A percentile compares a stretch with the other conserved stretches of the same genome.
Evolutionary conservation across 1,140 invertebrate species (phyloP).

Genomic region (Harlomillsia oculata): DNA sequence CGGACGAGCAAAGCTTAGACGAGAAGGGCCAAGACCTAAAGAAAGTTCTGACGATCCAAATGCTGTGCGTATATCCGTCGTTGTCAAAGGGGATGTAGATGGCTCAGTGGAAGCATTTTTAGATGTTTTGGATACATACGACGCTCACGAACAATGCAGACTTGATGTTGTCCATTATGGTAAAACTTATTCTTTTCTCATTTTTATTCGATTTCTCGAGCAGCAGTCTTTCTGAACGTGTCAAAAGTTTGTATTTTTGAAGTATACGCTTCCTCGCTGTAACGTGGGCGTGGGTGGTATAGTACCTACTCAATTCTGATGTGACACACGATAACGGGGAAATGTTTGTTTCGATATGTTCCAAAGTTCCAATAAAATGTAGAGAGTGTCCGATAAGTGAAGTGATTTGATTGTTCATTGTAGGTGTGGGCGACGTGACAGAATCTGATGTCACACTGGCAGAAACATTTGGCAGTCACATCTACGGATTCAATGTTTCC

Average conservation of each 20-base stretch:
- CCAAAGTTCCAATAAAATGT: neutral
- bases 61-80: slow-evolving; percentile 45
- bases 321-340: too few species aligned
- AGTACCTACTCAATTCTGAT: too few species aligned
- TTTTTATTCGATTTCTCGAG: too few species aligned
- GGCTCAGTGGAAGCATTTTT: slow-evolving; percentile 89
- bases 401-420: neutral
- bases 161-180: slow-evolving; percentile 82
- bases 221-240: too few species aligned
- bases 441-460: slow-evolving; percentile 79
- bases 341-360: neutral
- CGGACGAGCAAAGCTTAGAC: slow-evolving; percentile 44
- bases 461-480: slow-evolving; percentile 63
- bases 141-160: slow-evolving; percentile 58
- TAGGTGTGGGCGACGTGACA: slow-evolving; percentile 64
- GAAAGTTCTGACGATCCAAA: slow-evolving; percentile 45
- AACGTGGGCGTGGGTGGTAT: too few species aligned
- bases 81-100: slow-evolving; percentile 67
- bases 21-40: slow-evolving; percentile 48
- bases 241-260: too few species aligned
- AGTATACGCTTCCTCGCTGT: too few species aligned
- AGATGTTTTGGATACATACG: slow-evolving; percentile 81
- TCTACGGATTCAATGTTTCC: slow-evolving; percentile 78
- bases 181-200: too few species aligned
- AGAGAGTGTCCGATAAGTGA: neutral